These are phyloP conservation scores for Pyrrhia umbra DNA, from an alignment of 2,888 invertebrate genomes.

Conservation along the genomic window DNA sequence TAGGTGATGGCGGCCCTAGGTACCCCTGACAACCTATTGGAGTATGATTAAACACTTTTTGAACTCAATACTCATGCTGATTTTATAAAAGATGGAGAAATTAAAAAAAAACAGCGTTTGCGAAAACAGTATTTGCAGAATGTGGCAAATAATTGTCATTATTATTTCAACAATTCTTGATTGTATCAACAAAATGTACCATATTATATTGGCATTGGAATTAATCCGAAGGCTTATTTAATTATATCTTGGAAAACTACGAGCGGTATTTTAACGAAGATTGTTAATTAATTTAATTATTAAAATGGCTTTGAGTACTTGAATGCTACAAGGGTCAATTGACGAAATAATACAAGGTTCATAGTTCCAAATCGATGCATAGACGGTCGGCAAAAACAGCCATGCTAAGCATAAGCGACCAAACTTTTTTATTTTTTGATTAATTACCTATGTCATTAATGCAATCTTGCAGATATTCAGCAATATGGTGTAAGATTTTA, in stretches of 20 bases:
- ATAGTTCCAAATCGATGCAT: constrained; percentile 38
- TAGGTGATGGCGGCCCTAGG: too few relatives aligned
- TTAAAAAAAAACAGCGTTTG: too few relatives aligned
- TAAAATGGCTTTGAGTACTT: constrained; percentile 24
- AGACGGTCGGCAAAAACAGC: constrained; percentile 32
- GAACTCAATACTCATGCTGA: too few relatives aligned
- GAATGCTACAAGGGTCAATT: constrained; percentile 25
- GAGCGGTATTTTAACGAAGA: constrained; percentile 39
- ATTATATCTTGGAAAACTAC: constrained; percentile 18
- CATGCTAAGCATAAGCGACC: too few relatives aligned
- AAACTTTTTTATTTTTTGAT: too few relatives aligned
- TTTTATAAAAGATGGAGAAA: too few relatives aligned
- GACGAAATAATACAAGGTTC: constrained; percentile 32
- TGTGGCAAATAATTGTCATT: constrained; percentile 18
- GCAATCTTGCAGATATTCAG: constrained; percentile 5
- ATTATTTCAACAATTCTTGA: constrained; percentile 19
- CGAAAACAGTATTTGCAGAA: too few relatives aligned
- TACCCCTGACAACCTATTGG: too few relatives aligned
- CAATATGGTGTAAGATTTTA: too few relatives aligned
- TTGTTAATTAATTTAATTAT: constrained; percentile 24
- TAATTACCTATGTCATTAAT: too few relatives aligned
- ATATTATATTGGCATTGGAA: constrained; percentile 45
- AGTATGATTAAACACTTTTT: too few relatives aligned
- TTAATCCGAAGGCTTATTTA: constrained; percentile 34
- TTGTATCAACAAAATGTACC: constrained; percentile 17